Conservation (phyloP, 2,888 invertebrate genomes). For the Bembecia ichneumoniformis region DNA sequence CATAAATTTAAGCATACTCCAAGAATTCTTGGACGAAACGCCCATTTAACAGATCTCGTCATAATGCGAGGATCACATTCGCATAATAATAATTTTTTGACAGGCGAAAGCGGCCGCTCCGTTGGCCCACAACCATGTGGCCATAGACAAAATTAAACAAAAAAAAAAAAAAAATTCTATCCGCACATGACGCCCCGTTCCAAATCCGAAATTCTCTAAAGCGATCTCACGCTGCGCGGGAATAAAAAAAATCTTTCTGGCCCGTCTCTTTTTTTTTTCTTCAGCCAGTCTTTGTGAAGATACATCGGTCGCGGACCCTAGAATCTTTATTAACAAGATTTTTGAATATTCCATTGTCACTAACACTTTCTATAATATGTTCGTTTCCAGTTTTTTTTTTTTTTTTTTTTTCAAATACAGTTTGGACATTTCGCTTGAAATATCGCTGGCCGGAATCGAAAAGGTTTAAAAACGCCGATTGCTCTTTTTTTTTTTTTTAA, state of each 20-base stretch:
- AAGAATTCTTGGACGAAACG: conserved; percentile 28
- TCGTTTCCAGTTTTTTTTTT: conserved; percentile 52
- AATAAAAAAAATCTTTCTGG: conserved; percentile 41
- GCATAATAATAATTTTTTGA: conserved; percentile 41
- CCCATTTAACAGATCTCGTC: conserved; percentile 40
- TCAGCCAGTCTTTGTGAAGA: conserved; percentile 31
- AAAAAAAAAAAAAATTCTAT: conserved; percentile 30
- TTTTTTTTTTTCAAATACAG: conserved; percentile 25
- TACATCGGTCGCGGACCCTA: conserved; percentile 36
- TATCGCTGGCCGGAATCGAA: conserved; percentile 68
- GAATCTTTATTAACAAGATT: conserved; percentile 71
- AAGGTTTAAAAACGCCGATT: conserved; percentile 52
- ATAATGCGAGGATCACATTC: conserved; percentile 31
- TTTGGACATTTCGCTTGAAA: conserved; percentile 73
- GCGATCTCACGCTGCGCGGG: conserved; percentile 65
- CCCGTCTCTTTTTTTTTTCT: conserved; percentile 48
- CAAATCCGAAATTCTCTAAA: conserved; percentile 65
- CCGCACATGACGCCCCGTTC: conserved; percentile 33
- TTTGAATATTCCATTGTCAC: conserved; percentile 68
- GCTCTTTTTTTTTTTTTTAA: conserved; percentile 54
- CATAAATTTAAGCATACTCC: conserved; percentile 30
- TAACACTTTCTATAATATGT: conserved; percentile 71
- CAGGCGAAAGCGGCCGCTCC: conserved; percentile 29
- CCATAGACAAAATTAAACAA: conserved; percentile 17
- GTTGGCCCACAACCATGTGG: conserved; percentile 29